Percentiles rank a stretch among this genome's conserved stretches.
Evolutionary conservation across 2,888 invertebrate genomes (phyloP).

Genomic region (Auanema freiburgensis): DNA sequence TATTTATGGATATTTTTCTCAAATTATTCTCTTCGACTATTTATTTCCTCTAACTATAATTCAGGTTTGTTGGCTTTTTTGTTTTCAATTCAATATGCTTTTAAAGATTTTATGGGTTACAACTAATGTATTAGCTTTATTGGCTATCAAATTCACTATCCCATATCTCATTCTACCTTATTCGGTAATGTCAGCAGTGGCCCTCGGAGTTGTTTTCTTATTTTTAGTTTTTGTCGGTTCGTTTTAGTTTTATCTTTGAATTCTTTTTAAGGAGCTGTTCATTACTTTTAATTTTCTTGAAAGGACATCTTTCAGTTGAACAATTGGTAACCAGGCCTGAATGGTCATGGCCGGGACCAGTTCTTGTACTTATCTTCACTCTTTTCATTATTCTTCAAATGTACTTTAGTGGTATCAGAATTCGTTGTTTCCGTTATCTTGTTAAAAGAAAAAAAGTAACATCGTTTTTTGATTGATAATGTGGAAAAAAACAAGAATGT

Average conservation of each 20-base stretch:
- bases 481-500: background rate
- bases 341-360: constrained; percentile 7
- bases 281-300: background rate
- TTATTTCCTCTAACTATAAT: too few relatives aligned
- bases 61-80: too few relatives aligned
- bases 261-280: background rate
- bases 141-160: constrained; percentile 11
- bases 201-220: constrained; percentile 14
- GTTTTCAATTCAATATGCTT: too few relatives aligned
- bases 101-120: constrained; percentile 16
- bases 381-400: constrained; percentile 14
- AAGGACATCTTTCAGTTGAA: constrained; percentile 15
- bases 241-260: background rate
- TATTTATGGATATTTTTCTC: too few relatives aligned
- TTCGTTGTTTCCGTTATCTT: constrained; percentile 16
- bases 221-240: constrained; percentile 16
- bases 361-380: constrained; percentile 9
- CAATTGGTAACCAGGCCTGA: constrained; percentile 7
- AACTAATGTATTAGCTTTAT: constrained; percentile 14
- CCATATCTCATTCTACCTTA: constrained; percentile 22
- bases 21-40: too few relatives aligned
- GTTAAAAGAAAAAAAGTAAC: constrained; percentile 24
- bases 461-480: constrained; percentile 10
- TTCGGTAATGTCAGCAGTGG: constrained; percentile 12
- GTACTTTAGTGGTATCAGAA: constrained; percentile 17